Percentiles rank a stretch among this genome's conserved stretches.
Conservation (phyloP, 2,888 invertebrate genomes). For the Chrysopilus asiliformis region DNA sequence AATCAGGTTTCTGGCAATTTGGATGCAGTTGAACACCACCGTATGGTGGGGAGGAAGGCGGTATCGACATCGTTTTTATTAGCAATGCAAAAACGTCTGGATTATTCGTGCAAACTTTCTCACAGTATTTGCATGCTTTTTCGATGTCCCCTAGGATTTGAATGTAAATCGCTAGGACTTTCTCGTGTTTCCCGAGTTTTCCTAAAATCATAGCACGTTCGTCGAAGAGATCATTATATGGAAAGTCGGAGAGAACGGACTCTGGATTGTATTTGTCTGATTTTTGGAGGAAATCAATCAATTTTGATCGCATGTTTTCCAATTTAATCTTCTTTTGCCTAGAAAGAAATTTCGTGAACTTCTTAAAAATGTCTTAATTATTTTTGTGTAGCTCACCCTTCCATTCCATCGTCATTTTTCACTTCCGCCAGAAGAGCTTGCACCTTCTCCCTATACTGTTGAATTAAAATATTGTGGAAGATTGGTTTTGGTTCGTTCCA, state of each 20-base stretch:
- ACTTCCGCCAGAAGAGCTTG: slow-evolving; percentile 26
- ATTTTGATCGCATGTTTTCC: slow-evolving; percentile 39
- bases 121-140: slow-evolving; percentile 76
- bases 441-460: slow-evolving; percentile 72
- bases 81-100: slow-evolving; percentile 26
- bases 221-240: slow-evolving; percentile 70
- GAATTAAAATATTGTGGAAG: slow-evolving; percentile 84
- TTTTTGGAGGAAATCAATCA: slow-evolving; percentile 66
- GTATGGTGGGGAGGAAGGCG: slow-evolving; percentile 33
- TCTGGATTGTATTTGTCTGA: slow-evolving; percentile 77
- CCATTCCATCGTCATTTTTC: slow-evolving; percentile 13
- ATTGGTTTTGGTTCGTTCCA: slow-evolving; percentile 77
- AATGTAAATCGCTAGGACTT: slow-evolving; percentile 85
- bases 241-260: slow-evolving; percentile 73
- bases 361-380: too few relatives aligned
- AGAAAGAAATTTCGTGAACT: too few relatives aligned
- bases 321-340: too few relatives aligned
- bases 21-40: slow-evolving; percentile 38
- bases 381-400: too few relatives aligned
- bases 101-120: slow-evolving; percentile 46
- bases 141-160: slow-evolving; percentile 72
- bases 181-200: slow-evolving; percentile 77
- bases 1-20: slow-evolving; percentile 54
- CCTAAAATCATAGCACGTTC: slow-evolving; percentile 92
- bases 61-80: slow-evolving; percentile 39